phyloP scores from a whole-genome alignment of 2,113 vertebrate species.

The Butastur rufipennis region DNA sequence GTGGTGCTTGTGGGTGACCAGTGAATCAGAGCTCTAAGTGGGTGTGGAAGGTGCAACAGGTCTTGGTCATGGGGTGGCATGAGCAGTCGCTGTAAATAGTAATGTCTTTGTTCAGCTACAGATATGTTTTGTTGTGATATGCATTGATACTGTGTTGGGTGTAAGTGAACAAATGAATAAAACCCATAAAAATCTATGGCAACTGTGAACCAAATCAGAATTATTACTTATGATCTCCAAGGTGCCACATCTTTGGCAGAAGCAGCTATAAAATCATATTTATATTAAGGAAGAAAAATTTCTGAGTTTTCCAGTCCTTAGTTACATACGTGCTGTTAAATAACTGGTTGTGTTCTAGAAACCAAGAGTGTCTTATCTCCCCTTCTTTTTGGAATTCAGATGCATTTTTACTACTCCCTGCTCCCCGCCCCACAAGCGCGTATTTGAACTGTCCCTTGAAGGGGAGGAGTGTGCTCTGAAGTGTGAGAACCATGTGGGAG shows the following conservation, averaged over 20 bases:
- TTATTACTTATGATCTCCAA: not conserved
- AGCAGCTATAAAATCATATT: not conserved
- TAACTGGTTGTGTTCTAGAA: not conserved
- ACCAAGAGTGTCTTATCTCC: not conserved
- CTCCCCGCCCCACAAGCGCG: rapidly evolving
- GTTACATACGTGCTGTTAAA: not conserved
- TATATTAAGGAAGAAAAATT: not conserved
- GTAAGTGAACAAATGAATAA: not conserved
- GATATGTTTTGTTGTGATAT: not conserved
- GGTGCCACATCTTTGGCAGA: not conserved
- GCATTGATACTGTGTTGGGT: not conserved
- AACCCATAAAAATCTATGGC: not conserved
- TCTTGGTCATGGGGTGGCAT: not conserved
- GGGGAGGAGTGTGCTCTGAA: not conserved
- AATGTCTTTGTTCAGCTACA: not conserved
- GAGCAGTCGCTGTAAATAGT: not conserved
- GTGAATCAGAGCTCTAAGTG: not conserved
- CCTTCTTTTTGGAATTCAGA: not conserved
- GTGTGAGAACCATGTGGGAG: not conserved
- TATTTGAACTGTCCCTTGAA: not conserved
- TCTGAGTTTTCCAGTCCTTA: not conserved
- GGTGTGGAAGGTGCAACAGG: not conserved
- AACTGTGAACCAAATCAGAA: not conserved
- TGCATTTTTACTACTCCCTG: not conserved
- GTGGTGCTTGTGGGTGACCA: not conserved